Percentiles rank a stretch among this genome's conserved stretches.
Conservation (phyloP, 2,797 vertebrate genomes). For the Phyllotis vaccarum region DNA sequence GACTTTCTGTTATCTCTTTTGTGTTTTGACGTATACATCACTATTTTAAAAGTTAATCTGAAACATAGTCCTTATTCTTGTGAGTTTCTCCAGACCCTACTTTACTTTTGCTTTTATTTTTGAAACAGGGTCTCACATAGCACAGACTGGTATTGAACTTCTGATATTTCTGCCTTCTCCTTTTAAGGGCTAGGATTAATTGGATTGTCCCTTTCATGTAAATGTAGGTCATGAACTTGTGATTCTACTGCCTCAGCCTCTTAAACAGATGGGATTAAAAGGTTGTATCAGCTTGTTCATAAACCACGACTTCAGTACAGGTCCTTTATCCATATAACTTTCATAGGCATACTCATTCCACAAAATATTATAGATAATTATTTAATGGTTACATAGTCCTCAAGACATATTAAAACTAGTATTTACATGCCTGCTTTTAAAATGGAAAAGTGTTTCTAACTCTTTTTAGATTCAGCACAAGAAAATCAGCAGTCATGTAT, state of each 20-base stretch:
- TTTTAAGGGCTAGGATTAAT: not conserved
- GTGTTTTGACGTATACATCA: not conserved
- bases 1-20: not conserved
- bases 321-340: constrained; percentile 44
- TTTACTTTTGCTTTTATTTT: not conserved
- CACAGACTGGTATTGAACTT: not conserved
- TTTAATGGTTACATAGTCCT: constrained; percentile 3
- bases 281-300: not conserved
- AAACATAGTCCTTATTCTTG: not conserved
- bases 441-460: constrained; percentile 55
- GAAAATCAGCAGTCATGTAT: constrained; percentile 34
- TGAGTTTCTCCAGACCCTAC: not conserved
- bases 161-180: not conserved
- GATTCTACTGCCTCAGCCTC: not conserved
- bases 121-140: not conserved
- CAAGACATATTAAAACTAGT: constrained; percentile 68
- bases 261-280: not conserved
- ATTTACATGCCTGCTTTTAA: constrained; percentile 53
- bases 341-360: constrained; percentile 18
- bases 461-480: constrained; percentile 40
- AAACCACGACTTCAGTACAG: constrained; percentile 43
- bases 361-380: constrained; percentile 52
- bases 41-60: not conserved
- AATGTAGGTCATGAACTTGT: not conserved
- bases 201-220: not conserved